These are phyloP conservation scores for Protonibea diacanthus DNA, from an alignment of 2,797 vertebrate genomes.

Conservation along the genomic window DNA sequence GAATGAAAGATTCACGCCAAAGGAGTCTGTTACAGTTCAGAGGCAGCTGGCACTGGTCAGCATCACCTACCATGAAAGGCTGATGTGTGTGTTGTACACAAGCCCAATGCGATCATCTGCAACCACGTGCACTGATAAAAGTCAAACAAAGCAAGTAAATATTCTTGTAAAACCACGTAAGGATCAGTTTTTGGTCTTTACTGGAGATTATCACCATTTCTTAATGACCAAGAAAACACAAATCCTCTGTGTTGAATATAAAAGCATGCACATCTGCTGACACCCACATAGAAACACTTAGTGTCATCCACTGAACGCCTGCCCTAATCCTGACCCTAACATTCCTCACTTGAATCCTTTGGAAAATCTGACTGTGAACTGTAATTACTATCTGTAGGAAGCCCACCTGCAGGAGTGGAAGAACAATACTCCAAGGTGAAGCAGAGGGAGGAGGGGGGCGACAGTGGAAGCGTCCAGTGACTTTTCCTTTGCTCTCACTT, in stretches of 20 bases:
- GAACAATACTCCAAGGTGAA: conserved; percentile 79
- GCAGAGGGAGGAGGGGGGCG: conserved; percentile 61
- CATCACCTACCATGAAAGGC: not conserved
- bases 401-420: conserved; percentile 75
- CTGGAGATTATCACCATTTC: no score
- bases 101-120: not conserved
- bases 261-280: conserved; percentile 27
- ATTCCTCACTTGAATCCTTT: conserved; percentile 74
- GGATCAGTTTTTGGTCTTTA: no score
- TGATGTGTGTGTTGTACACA: conserved; percentile 27
- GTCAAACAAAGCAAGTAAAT: not conserved
- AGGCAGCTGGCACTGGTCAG: conserved; percentile 8
- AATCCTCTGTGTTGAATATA: not conserved
- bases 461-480: conserved; percentile 61
- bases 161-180: not conserved
- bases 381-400: conserved; percentile 67
- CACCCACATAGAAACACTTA: conserved; percentile 28
- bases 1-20: conserved; percentile 35
- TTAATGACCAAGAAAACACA: not conserved
- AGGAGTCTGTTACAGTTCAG: conserved; percentile 26
- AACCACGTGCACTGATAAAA: not conserved
- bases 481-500: conserved; percentile 66
- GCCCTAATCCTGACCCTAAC: conserved; percentile 62
- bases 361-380: conserved; percentile 73
- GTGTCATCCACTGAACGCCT: conserved; percentile 38